Evolutionary conservation across 2,113 vertebrate genomes (phyloP), one percentile per base, ranked within the genome.

Genomic region (Etheostoma cragini): DNA sequence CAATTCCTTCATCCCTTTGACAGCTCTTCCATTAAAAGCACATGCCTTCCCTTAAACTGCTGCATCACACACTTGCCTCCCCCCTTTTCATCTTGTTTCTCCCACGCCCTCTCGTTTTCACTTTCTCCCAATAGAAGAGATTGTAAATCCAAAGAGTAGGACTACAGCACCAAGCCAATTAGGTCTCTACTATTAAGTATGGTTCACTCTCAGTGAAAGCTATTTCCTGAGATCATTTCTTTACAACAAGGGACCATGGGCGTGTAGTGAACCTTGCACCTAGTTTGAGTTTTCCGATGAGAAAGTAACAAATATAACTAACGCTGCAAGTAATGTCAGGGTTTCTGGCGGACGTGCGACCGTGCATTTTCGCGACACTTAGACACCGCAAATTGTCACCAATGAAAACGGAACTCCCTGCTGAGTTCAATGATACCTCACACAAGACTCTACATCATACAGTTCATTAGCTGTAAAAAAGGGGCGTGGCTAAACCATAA

Each of bases 191-290:
- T 83, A 81, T 86, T 74, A 84, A 87, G 71, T 19, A 87, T 2
- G 30, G 56, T 79, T 66, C 64, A 72, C 64, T 88, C 35, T 82
- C 56, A 81, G 50, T 38, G 63, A 86, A 78, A 88, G 75, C 71
- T 46, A 74, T 93, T 90, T 89, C 85, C 89, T 85, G 86, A 92
- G 74, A 88, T 77, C 46, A 66, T 76, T 65, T 60, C 76, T 73
- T 30, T n/a, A 86, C 85, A 85, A 88, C 82, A 64, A 78, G 81
- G 81, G 63, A 88, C 76, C 63, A 24, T 50, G 86, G 83, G 90
- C 2, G 54, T 82, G 82, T 21, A 30, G 53, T 63, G 74, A 83
- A 81, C 76, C 62, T 50, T 81, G 33, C 66, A 53, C 76, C 30
- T 54, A 0, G 56, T 42, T 80, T 0, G 19, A 30, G n/a, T 63